These are phyloP conservation scores for Aromia moschata DNA, from an alignment of 2,888 invertebrate genomes.

Conservation along the genomic window DNA sequence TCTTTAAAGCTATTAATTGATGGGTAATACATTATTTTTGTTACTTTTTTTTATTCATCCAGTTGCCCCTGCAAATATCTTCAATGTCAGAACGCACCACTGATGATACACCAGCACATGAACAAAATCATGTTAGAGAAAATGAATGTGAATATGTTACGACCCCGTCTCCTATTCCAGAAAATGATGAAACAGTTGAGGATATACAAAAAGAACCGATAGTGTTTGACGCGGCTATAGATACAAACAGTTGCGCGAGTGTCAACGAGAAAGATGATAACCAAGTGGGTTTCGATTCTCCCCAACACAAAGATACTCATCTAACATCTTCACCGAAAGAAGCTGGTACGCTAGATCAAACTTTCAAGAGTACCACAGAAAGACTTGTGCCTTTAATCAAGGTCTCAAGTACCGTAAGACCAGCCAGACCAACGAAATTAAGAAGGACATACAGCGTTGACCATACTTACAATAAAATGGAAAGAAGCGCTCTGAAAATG, in stretches of 20 bases:
- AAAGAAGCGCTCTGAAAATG: constrained; percentile 43
- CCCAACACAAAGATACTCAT: no score
- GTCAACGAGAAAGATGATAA: constrained; percentile 53
- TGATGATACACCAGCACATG: constrained; percentile 1
- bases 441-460: constrained; percentile 56
- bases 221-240: not conserved
- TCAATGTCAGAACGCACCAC: not conserved
- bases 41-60: constrained; percentile 7
- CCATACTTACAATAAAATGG: constrained; percentile 44
- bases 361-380: constrained; percentile 42
- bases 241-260: not conserved
- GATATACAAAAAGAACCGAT: not conserved
- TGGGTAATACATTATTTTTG: not conserved
- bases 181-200: not conserved
- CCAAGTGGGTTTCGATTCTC: no score
- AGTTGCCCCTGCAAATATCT: constrained; percentile 23
- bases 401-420: constrained; percentile 48
- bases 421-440: constrained; percentile 43
- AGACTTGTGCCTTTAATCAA: constrained; percentile 58
- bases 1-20: constrained; percentile 6
- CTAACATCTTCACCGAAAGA: no score
- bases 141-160: not conserved
- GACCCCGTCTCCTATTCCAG: not conserved
- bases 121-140: not conserved
- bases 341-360: constrained; percentile 47